Base-by-base conservation (phyloP, 1,140 invertebrate species). In the Oreohelix idahoensis region DNA sequence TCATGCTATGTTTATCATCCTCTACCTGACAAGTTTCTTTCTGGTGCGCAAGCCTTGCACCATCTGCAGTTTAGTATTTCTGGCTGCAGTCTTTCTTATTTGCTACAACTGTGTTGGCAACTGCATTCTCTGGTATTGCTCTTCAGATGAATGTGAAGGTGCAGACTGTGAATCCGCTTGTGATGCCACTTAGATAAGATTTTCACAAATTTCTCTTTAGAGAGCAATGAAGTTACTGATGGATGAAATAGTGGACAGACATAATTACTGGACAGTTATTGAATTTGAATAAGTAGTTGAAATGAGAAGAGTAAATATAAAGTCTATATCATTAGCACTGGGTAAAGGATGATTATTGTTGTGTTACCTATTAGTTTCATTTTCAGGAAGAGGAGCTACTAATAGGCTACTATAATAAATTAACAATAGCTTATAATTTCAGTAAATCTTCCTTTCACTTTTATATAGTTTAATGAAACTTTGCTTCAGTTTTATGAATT, bases 101-200 rank as follows among this genome's bases (percentile, higher is more conserved):
- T 99, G 98, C 93, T 99, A 98, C 93, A 98, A 96, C 93, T 98
- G 97, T 71, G 95, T 97, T 71, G 97, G 97, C 13, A 97, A 97
- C 92, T 99, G 98, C 92, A 93, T 98, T 66, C 96, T 99, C 89
- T 98, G 97, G 96, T 88, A 89, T 39, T 92, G 91, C 82, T 84
- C 89, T 8, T 85, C 88, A 17, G 86, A 89, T 29, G 83, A 87
- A 51, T 90, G 89, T 85, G 77, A 86, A 38, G 85, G 84, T 2
- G 85, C 83, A 0, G 87, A 86, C 32, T 89, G 88, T 85, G 80
- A 85, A 51, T 45, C 63, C 5, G 49, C 63, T 17, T 81, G 63
- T 81, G 63, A 73, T 26, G n/a, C 39, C 10, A 23, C 32, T 15
- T 81, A 71, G 38, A 26, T 49, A 5, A 53, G 49, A 36, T 11